Evolutionary conservation across 2,888 invertebrate species (phyloP).

Genomic region (Chelonus formosanus): DNA sequence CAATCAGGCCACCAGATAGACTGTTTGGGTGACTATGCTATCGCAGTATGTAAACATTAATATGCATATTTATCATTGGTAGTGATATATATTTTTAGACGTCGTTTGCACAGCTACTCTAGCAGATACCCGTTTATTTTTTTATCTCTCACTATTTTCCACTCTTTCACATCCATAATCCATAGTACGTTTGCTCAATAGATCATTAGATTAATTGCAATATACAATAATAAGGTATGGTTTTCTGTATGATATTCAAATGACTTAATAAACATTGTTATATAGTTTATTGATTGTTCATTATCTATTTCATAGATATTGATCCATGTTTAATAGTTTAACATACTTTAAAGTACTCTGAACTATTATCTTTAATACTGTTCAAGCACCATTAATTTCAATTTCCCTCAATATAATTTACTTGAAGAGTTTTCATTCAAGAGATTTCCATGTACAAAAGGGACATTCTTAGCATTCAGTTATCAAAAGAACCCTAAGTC

Average conservation of each 20-base stretch:
- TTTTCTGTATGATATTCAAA: not conserved
- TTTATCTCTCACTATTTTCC: conserved; percentile 6
- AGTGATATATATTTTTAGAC: conserved; percentile 2
- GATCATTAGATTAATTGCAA: conserved; percentile 14
- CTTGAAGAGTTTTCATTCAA: conserved; percentile 10
- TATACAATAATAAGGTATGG: not conserved
- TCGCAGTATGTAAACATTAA: conserved; percentile 34
- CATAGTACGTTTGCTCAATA: conserved; percentile 5
- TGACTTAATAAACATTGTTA: too few species aligned
- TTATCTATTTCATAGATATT: not conserved
- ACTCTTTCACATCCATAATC: not conserved
- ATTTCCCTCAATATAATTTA: conserved; percentile 21
- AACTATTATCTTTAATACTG: conserved; percentile 8
- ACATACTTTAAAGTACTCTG: not conserved
- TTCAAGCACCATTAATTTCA: not conserved
- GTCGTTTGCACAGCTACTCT: not conserved
- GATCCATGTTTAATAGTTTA: not conserved
- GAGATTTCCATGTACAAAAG: conserved; percentile 21
- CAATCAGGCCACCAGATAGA: conserved; percentile 30
- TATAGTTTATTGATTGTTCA: too few species aligned
- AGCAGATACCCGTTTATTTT: conserved; percentile 14
- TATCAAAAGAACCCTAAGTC: not conserved
- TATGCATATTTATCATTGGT: conserved; percentile 19
- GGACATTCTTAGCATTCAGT: not conserved
- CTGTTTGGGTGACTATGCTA: conserved; percentile 30